Percentiles rank a stretch among this genome's conserved stretches.
These are phyloP conservation scores for Phylloscopus trochiloides DNA, from an alignment of 2,113 vertebrate genomes.

Conservation along the genomic window DNA sequence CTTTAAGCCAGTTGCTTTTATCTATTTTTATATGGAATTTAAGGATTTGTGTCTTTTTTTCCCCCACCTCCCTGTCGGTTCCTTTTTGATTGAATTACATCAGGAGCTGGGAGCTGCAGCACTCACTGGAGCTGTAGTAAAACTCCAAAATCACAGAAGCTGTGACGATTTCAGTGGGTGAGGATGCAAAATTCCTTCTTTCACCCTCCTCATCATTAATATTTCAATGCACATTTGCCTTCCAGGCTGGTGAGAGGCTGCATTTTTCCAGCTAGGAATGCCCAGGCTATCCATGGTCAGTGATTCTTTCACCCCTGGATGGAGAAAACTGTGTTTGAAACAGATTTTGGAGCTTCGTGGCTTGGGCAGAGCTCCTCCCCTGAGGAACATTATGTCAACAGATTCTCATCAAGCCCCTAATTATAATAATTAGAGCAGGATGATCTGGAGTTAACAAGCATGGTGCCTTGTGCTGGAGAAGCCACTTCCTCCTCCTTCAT, in stretches of 20 bases:
- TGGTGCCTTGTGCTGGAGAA: not conserved
- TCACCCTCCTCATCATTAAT: not conserved
- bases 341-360: not conserved
- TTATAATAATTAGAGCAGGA: not conserved
- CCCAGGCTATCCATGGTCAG: not conserved
- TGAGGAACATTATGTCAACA: not conserved
- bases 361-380: not conserved
- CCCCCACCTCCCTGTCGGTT: constrained; percentile 42
- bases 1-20: constrained; percentile 72
- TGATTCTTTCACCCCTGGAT: not conserved
- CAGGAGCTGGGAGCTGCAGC: constrained; percentile 14
- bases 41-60: constrained; percentile 61
- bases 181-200: not conserved
- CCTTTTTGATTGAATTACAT: constrained; percentile 62
- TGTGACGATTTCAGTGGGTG: not conserved
- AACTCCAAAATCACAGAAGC: not conserved
- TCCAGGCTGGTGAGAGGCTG: not conserved
- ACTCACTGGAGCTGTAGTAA: not conserved
- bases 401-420: not conserved
- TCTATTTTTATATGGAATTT: constrained; percentile 77
- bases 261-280: not conserved
- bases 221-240: not conserved
- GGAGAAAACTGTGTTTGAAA: not conserved
- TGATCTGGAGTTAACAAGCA: not conserved
- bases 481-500: not conserved